Evolutionary conservation across 2,888 invertebrate species (phyloP), one percentile per base, ranked within the genome.

Genomic region (Synanthedon myopaeformis): DNA sequence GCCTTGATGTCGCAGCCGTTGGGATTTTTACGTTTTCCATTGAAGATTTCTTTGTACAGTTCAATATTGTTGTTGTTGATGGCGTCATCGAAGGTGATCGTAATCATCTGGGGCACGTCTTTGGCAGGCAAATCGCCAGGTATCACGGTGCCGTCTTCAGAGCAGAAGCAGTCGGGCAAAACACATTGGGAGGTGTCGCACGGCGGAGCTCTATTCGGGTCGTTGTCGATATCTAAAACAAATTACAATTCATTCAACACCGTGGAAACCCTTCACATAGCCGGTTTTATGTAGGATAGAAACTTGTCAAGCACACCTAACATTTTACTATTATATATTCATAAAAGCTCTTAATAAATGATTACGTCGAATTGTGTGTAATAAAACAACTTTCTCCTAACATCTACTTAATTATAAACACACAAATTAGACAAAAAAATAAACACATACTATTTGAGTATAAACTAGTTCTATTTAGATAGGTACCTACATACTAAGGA

Each of bases 1-100:
- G 95, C 92, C 81, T 95, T 96, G 82, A 97, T 96, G 76, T 96
- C 94, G 79, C 96, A 97, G 57, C 96, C 96, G 74, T 97, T 97
- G 53, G 96, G 96, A 74, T 97, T 97, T 80, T 94, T 95, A 60
- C 96, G 91, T 67, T 94, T 93, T 56, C 93, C 92, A 77, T 93
- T 95, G 86, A 97, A 96, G 60, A 97, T 96, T 70, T 96, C 96
- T 77, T 95, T 95, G 90, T 96, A 97, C 52, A 97, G 86, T 66
- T 95, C 96, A 74, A 96, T 96, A 83, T 97, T 97, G 86, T 97
- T 96, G 83, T 96, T 96, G 81, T 97, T 97, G 81, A 97, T 95
- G 70, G 96, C 96, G 70, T 96, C 96, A 73, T 97, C 96, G 76
- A 97, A 97, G 52, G 96, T 96, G 73, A 97, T 94, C 55, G 95